Percentiles rank a stretch among this genome's conserved stretches.
phyloP scores from a whole-genome alignment of 2,113 vertebrate genomes.

The Hymenochirus boettgeri region DNA sequence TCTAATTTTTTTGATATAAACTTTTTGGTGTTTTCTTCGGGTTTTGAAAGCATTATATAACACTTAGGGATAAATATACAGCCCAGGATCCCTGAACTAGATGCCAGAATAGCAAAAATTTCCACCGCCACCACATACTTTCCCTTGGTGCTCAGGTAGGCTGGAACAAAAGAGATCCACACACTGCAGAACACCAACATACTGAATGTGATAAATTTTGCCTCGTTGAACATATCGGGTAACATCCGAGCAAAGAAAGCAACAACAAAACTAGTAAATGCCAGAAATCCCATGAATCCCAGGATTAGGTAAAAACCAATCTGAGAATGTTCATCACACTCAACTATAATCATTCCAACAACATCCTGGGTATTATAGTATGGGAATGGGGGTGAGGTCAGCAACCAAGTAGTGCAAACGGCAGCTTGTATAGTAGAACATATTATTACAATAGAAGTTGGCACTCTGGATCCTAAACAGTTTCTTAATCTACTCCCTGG shows the following conservation, averaged over 20 bases:
- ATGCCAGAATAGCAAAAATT: slow-evolving; percentile 15
- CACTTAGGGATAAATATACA: slow-evolving; percentile 24
- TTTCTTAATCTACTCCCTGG: slow-evolving; percentile 2
- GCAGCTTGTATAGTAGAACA: slow-evolving; percentile 47
- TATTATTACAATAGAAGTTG: not conserved
- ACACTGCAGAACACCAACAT: slow-evolving; percentile 22
- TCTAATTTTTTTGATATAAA: too few relatives aligned
- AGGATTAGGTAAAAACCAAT: slow-evolving; percentile 55
- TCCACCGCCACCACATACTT: slow-evolving; percentile 18
- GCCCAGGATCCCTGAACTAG: slow-evolving; percentile 1
- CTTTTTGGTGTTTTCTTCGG: not conserved
- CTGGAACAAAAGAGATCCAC: slow-evolving; percentile 18
- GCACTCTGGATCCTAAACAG: not conserved
- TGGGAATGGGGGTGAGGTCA: slow-evolving; percentile 54
- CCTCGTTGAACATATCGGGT: slow-evolving; percentile 55
- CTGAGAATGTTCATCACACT: slow-evolving; percentile 60
- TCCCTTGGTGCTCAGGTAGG: slow-evolving; percentile 8
- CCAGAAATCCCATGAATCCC: slow-evolving; percentile 65
- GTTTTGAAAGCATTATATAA: slow-evolving; percentile 2
- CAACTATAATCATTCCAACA: slow-evolving; percentile 54
- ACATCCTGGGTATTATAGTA: slow-evolving; percentile 46
- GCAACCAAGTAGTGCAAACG: slow-evolving; percentile 59
- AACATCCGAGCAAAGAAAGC: slow-evolving; percentile 63
- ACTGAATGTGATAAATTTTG: slow-evolving; percentile 22
- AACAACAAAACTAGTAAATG: slow-evolving; percentile 32